Conservation (phyloP, 2,888 invertebrate species). For the Melanophora roralis region DNA sequence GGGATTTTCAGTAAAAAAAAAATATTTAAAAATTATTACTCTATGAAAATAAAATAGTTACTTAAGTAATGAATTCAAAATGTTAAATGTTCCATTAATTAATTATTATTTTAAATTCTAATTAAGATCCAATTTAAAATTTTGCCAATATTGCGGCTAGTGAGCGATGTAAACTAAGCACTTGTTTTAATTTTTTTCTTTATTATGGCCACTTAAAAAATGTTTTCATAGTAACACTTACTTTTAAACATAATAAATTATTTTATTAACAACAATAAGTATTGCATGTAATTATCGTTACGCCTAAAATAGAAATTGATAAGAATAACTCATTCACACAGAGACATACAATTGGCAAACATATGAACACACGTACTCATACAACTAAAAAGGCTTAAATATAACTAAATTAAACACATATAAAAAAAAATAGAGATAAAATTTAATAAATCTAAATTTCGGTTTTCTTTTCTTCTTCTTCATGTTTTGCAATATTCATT, state of each 20-base stretch:
- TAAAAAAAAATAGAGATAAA: neutral
- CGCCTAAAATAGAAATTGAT: neutral
- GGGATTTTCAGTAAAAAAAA: too few relatives aligned
- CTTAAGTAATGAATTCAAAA: too few relatives aligned
- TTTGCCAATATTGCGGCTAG: too few relatives aligned
- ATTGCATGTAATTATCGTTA: neutral
- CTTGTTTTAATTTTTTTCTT: neutral
- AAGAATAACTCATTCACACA: neutral
- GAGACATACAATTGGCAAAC: neutral
- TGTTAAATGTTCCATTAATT: too few relatives aligned
- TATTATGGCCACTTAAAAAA: conserved; percentile 35
- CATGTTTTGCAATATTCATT: conserved; percentile 74
- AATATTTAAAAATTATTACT: too few relatives aligned
- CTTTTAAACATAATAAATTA: conserved; percentile 34
- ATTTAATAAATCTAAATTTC: conserved; percentile 67
- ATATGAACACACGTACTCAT: neutral
- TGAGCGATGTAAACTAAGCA: neutral
- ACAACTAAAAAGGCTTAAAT: neutral
- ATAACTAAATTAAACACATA: neutral
- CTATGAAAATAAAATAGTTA: too few relatives aligned
- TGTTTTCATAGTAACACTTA: conserved; percentile 42
- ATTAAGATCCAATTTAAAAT: too few relatives aligned
- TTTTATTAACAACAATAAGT: conserved; percentile 38
- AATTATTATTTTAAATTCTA: too few relatives aligned
- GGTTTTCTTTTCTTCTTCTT: conserved; percentile 75